Conservation (phyloP, 2,888 invertebrate species). For the Drosophila tanythrix region DNA sequence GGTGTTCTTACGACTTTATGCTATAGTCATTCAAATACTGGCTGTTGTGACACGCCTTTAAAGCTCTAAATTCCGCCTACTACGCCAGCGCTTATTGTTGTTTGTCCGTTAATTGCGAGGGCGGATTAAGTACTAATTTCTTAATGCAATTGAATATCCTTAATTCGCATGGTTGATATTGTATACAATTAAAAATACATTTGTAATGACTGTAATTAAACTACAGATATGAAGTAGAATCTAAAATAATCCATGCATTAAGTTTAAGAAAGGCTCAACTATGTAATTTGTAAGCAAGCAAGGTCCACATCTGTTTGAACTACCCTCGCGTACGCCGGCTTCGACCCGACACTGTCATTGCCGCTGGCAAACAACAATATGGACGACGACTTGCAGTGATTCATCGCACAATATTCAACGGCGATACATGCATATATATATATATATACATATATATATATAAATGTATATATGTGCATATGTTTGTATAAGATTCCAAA, state of each 20-base stretch:
- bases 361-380: constrained; percentile 21
- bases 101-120: constrained; percentile 28
- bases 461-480: neutral
- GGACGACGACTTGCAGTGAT: constrained; percentile 41
- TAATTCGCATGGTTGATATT: neutral
- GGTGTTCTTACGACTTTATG: constrained; percentile 12
- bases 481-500: constrained; percentile 26
- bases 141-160: neutral
- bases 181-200: neutral
- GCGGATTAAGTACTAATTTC: neutral
- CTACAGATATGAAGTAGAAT: neutral
- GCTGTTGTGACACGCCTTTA: constrained; percentile 42
- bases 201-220: neutral
- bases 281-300: neutral
- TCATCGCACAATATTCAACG: constrained; percentile 40
- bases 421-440: constrained; percentile 1
- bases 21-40: constrained; percentile 40
- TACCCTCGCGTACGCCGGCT: constrained; percentile 34
- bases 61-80: constrained; percentile 41
- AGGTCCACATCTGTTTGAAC: neutral
- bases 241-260: neutral
- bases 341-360: constrained; percentile 32
- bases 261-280: neutral
- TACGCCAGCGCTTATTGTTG: constrained; percentile 24
- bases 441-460: neutral